Conservation (phyloP, 2,888 invertebrate genomes). For the Polydesmus complanatus region DNA sequence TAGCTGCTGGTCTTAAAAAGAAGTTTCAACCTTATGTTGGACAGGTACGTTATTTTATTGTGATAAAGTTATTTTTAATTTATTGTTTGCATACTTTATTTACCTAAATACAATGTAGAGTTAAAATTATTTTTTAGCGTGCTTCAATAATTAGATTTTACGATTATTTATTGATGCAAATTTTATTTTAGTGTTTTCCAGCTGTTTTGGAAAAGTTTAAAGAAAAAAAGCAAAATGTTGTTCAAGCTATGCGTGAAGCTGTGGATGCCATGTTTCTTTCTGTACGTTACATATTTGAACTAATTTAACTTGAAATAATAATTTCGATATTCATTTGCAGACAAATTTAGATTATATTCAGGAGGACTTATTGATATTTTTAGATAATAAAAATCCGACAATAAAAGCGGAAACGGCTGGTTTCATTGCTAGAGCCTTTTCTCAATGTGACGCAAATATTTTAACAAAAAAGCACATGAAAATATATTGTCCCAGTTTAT, state of each 20-base stretch:
- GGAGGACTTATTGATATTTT: conserved; percentile 70
- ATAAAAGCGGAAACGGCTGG: conserved; percentile 74
- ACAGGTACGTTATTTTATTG: conserved; percentile 11
- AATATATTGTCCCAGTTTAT: conserved; percentile 55
- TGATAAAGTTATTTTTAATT: background rate
- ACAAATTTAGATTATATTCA: conserved; percentile 42
- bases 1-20: conserved; percentile 75
- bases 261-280: conserved; percentile 56
- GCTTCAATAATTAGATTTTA: no score
- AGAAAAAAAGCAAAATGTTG: conserved; percentile 88
- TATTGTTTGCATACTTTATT: background rate
- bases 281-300: conserved; percentile 5
- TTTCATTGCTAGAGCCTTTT: conserved; percentile 70
- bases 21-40: conserved; percentile 70
- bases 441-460: conserved; percentile 61
- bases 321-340: conserved; percentile 36
- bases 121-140: no score
- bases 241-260: conserved; percentile 70
- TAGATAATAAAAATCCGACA: conserved; percentile 81
- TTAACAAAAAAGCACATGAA: conserved; percentile 77
- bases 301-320: background rate
- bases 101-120: no score
- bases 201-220: conserved; percentile 87
- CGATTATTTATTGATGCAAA: background rate
- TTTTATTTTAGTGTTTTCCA: conserved; percentile 30